Conservation (phyloP, 92 coral and sea anemone species). For the Porites cylindrica region DNA sequence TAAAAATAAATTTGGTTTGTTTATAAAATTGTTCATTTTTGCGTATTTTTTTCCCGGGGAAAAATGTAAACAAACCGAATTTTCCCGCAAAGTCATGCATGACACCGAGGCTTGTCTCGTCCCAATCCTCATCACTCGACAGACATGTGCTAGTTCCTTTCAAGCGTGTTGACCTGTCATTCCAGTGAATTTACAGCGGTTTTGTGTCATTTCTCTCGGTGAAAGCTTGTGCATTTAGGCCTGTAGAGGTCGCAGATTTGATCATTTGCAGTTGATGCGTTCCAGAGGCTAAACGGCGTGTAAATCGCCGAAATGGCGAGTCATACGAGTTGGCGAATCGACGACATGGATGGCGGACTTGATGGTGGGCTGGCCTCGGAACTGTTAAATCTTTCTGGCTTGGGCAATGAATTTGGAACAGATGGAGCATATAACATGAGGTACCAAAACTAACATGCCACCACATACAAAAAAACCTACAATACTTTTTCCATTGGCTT, state of each 20-base stretch:
- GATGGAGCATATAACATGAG: conserved; percentile 95
- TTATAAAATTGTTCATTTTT: no score
- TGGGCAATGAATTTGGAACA: conserved; percentile 88
- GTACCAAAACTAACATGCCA: conserved; percentile 41
- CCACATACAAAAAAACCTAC: not conserved
- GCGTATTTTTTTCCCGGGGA: no score
- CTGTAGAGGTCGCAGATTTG: not conserved
- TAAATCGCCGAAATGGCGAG: conserved; percentile 63
- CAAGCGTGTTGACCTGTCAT: conserved; percentile 33
- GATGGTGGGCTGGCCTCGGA: conserved; percentile 89
- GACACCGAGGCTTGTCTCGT: conserved; percentile 21
- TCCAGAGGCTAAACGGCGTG: conserved; percentile 1
- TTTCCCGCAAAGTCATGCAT: not conserved
- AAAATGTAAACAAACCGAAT: no score
- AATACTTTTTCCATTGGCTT: not conserved
- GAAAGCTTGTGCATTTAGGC: not conserved
- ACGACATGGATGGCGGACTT: conserved; percentile 82
- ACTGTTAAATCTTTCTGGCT: conserved; percentile 91
- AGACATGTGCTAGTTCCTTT: conserved; percentile 30
- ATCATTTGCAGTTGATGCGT: conserved; percentile 18
- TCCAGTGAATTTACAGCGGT: not conserved
- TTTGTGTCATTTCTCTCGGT: not conserved
- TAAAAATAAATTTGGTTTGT: no score
- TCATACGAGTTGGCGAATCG: conserved; percentile 85
- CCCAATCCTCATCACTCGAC: conserved; percentile 6